These are phyloP conservation scores for Drosophila pandora DNA, from an alignment of 1,140 invertebrate genomes.

Conservation along the genomic window DNA sequence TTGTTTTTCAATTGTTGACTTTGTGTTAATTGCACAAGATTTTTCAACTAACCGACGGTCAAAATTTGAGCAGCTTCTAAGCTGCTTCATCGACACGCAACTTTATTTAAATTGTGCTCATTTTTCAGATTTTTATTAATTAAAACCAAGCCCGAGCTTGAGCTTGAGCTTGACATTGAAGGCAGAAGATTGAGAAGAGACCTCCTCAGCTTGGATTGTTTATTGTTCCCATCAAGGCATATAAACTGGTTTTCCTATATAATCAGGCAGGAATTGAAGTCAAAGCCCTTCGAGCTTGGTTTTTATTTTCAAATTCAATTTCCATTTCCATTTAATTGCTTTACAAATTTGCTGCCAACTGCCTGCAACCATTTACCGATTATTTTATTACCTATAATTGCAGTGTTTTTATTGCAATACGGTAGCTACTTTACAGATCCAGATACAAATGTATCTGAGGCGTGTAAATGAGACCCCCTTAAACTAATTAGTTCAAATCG, in stretches of 20 bases:
- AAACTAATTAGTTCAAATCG: constrained; percentile 51
- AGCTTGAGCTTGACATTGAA: constrained; percentile 55
- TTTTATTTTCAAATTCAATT: constrained; percentile 17
- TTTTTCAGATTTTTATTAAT: constrained; percentile 70
- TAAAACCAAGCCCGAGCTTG: constrained; percentile 38
- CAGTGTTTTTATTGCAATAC: constrained; percentile 38
- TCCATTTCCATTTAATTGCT: constrained; percentile 31
- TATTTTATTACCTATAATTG: constrained; percentile 30
- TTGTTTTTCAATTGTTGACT: constrained; percentile 10
- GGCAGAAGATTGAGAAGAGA: constrained; percentile 24
- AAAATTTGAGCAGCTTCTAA: constrained; percentile 34
- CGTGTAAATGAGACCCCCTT: constrained; percentile 42
- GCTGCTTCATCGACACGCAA: constrained; percentile 55
- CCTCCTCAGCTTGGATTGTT: constrained; percentile 11
- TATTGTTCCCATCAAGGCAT: constrained; percentile 4
- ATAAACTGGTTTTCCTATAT: constrained; percentile 38
- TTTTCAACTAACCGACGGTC: constrained; percentile 45
- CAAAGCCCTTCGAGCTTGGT: constrained; percentile 18
- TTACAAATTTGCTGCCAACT: constrained; percentile 24
- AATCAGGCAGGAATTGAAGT: constrained; percentile 35
- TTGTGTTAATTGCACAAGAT: constrained; percentile 64
- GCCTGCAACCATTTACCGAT: neutral
- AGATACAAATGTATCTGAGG: neutral
- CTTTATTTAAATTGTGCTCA: constrained; percentile 62
- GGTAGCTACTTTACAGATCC: constrained; percentile 5